Evolutionary conservation across 2,113 vertebrate genomes (phyloP).

Genomic region (Marmota monax): DNA sequence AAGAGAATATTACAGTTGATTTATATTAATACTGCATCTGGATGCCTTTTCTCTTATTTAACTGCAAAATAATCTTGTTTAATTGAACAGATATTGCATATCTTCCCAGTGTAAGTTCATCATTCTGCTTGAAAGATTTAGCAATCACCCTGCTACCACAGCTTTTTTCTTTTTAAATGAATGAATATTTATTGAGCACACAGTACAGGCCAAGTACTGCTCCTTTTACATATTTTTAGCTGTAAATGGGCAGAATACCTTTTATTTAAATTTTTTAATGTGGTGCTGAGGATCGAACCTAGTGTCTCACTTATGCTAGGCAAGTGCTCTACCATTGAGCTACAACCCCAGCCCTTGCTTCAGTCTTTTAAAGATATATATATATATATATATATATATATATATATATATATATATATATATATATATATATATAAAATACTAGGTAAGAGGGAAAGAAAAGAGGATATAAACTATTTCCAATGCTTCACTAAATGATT

Average conservation of each 20-base stretch:
- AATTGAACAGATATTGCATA: not conserved
- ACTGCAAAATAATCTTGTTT: not conserved
- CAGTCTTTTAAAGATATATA: not conserved
- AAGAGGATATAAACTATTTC: not conserved
- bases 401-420: too few relatives aligned
- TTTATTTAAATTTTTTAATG: too few relatives aligned
- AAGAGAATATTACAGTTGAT: not conserved
- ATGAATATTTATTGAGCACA: too few relatives aligned
- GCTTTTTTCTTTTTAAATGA: not conserved
- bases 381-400: too few relatives aligned
- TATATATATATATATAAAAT: not conserved
- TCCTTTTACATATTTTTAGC: too few relatives aligned
- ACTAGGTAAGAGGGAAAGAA: not conserved
- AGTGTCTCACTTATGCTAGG: too few relatives aligned
- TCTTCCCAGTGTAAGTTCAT: not conserved
- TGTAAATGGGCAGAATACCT: too few relatives aligned
- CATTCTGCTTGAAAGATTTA: not conserved
- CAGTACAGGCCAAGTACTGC: too few relatives aligned
- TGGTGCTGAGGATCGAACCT: too few relatives aligned
- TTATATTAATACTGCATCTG: not conserved
- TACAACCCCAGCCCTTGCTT: not conserved
- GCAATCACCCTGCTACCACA: not conserved
- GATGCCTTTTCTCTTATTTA: constrained; percentile 21
- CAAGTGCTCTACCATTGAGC: too few relatives aligned
- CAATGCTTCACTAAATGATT: constrained; percentile 2